Evolutionary conservation across 1,140 invertebrate species (phyloP).

Genomic region (Tetramorium alpestre): DNA sequence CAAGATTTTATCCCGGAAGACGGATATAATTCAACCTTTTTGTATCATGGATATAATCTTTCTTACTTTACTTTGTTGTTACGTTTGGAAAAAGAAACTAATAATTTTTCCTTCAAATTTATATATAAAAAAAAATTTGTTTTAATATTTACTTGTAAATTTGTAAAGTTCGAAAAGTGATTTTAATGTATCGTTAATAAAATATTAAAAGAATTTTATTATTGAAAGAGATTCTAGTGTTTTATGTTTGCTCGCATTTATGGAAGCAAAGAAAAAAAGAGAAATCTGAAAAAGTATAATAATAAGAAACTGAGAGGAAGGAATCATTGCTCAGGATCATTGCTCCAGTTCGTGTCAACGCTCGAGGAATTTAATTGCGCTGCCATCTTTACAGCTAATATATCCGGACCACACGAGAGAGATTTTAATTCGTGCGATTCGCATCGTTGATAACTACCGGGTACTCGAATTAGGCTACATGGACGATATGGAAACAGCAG

Average conservation of each 20-base stretch:
- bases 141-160: neutral
- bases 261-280: neutral
- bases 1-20: neutral
- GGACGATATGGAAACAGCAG: constrained; percentile 67
- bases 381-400: constrained; percentile 58
- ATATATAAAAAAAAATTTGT: neutral
- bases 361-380: constrained; percentile 68
- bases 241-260: neutral
- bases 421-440: constrained; percentile 68
- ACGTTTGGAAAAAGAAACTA: neutral
- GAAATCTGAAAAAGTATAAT: neutral
- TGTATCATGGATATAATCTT: neutral
- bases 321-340: neutral
- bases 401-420: constrained; percentile 53
- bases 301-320: neutral
- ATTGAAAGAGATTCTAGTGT: neutral
- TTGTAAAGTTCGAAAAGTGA: neutral
- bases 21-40: constrained; percentile 6
- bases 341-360: constrained; percentile 52
- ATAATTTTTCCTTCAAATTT: neutral
- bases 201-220: neutral
- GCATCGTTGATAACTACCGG: constrained; percentile 61
- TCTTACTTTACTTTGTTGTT: neutral
- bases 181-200: neutral
- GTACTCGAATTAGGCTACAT: constrained; percentile 65